Conservation (phyloP, 2,888 invertebrate species). For the Entomobrya proxima region DNA sequence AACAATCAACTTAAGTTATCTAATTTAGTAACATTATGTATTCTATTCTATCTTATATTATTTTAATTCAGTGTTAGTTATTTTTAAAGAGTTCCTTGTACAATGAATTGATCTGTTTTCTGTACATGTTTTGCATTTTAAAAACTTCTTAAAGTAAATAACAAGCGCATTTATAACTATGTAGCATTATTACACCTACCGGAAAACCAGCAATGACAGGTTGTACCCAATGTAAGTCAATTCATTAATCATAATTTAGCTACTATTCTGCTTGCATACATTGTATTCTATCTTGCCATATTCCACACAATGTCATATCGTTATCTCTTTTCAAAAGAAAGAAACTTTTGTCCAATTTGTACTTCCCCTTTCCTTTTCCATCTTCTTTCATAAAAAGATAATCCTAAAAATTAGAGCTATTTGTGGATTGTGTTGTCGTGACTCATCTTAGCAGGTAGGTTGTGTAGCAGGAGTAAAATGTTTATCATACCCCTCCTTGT, state of each 20-base stretch:
- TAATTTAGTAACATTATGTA: too few species aligned
- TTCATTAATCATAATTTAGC: slow-evolving; percentile 75
- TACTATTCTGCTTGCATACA: slow-evolving; percentile 56
- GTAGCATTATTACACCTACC: not conserved
- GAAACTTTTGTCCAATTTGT: slow-evolving; percentile 15
- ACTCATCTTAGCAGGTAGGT: slow-evolving; percentile 4
- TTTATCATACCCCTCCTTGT: not conserved
- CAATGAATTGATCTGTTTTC: too few species aligned
- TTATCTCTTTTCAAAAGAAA: not conserved
- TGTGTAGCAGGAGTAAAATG: not conserved
- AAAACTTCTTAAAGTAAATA: too few species aligned
- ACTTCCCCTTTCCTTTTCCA: slow-evolving; percentile 19
- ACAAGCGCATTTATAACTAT: not conserved
- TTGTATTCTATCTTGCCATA: not conserved
- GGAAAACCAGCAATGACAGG: slow-evolving; percentile 43
- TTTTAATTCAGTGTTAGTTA: too few species aligned
- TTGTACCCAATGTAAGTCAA: slow-evolving; percentile 55
- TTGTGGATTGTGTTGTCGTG: slow-evolving; percentile 33
- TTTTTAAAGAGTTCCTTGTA: too few species aligned
- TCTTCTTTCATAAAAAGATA: slow-evolving; percentile 28
- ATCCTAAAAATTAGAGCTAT: slow-evolving; percentile 60
- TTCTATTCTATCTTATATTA: too few species aligned
- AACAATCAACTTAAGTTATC: too few species aligned
- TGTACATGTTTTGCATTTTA: too few species aligned
- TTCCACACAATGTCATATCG: not conserved